Evolutionary conservation across 2,113 vertebrate species (phyloP), one percentile per base, ranked within the genome.

Genomic region (Lagopus leucura): DNA sequence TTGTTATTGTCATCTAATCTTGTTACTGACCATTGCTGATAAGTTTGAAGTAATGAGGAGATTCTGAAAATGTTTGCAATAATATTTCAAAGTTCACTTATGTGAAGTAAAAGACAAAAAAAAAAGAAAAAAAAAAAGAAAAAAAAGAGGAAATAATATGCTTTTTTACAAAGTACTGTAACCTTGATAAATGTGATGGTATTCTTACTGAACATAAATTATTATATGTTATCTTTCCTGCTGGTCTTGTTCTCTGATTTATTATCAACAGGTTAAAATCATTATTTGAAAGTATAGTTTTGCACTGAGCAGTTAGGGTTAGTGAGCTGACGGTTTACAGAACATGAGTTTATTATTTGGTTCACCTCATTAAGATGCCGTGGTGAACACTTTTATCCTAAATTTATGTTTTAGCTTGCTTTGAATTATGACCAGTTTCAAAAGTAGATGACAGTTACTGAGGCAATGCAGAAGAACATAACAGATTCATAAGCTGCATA

Each of bases 161-260:
- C 12, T 48, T 57, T 38, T 50, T 27, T 17, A 20, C 24, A 8
- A 40, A 34, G 64, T 19, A 42, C 3, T 19, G 6, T 57, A 36
- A 18, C 8, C 8, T 6, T 6, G 0, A 4, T 8, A 52, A 25
- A n/a, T 45, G 2, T 21, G 0, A 11, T 18, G 13, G 3, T 5
- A 28, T 19, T 43, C 3, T 50, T 38, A 17, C n/a, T 47, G 13
- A 6, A 13, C 14, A 25, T 25, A 45, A 67, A 74, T 61, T 21
- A 5, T 0, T 3, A 34, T 3, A 6, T 40, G 3, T 8, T 74
- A 42, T 30, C 4, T 40, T 48, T 61, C 55, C 18, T 25, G 1
- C 4, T 61, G 9, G 19, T 57, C 24, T 36, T 65, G 27, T n/a
- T 78, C 72, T 45, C 18, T 3, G 3, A 5, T 79, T 65, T 55